Percentiles rank a stretch among this genome's conserved stretches.
Conservation (phyloP, 2,113 vertebrate genomes). For the Collichthys lucidus region DNA sequence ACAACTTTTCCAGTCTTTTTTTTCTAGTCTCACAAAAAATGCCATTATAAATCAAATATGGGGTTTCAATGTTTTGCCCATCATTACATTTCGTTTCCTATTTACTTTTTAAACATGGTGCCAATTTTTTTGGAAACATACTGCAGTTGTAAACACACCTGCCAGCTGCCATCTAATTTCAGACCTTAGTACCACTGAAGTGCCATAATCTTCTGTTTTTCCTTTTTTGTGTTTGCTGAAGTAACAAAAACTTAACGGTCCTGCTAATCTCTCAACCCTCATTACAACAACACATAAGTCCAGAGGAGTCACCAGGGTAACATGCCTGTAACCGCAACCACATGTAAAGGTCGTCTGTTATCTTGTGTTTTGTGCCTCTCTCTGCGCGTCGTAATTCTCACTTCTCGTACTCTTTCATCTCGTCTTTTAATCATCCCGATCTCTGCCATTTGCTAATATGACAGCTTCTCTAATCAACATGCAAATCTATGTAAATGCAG, state of each 20-base stretch:
- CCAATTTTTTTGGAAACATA: no score
- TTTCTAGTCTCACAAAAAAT: no score
- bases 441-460: conserved; percentile 66
- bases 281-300: conserved; percentile 42
- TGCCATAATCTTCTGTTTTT: conserved; percentile 56
- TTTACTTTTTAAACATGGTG: no score
- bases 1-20: no score
- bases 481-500: conserved; percentile 82
- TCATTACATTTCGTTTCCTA: no score
- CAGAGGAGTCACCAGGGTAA: conserved; percentile 34
- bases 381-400: neutral
- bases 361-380: conserved; percentile 10
- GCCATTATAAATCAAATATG: no score
- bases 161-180: conserved; percentile 57
- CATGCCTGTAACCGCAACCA: conserved; percentile 5
- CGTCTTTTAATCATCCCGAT: conserved; percentile 58
- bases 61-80: no score
- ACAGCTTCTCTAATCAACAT: conserved; percentile 73
- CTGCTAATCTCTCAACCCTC: conserved; percentile 28
- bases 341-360: conserved; percentile 4
- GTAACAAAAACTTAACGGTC: conserved; percentile 52
- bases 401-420: conserved; percentile 6
- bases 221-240: conserved; percentile 64
- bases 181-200: conserved; percentile 49
- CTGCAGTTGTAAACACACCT: conserved; percentile 12